Conservation (phyloP, 1,140 invertebrate species). For the Leptinotarsa texana region DNA sequence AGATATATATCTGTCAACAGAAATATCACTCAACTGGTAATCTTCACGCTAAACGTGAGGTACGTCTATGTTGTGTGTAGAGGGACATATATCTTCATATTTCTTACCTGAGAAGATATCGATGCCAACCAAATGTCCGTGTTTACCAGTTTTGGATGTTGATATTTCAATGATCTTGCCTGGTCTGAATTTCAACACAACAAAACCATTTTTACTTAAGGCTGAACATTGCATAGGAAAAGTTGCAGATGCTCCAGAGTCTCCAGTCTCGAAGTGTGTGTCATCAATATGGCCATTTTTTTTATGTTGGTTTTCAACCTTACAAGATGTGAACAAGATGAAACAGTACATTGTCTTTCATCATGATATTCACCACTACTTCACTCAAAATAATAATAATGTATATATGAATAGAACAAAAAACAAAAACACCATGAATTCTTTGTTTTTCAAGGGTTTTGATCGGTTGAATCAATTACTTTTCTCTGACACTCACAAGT, state of each 20-base stretch:
- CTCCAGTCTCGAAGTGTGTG: slow-evolving; percentile 86
- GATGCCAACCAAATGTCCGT: slow-evolving; percentile 97
- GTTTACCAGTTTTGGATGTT: slow-evolving; percentile 99
- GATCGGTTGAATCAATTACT: no score
- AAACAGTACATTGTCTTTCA: no score
- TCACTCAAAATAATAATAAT: no score
- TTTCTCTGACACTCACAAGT: no score
- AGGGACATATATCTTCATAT: slow-evolving; percentile 99
- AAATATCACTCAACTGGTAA: slow-evolving; percentile 93
- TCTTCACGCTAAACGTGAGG: slow-evolving; percentile 97
- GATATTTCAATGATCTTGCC: slow-evolving; percentile 99
- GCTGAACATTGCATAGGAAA: no score
- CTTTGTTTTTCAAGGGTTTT: no score
- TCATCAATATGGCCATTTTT: slow-evolving; percentile 82
- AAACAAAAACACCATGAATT: no score
- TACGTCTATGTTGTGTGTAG: slow-evolving; percentile 99
- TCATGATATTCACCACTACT: no score
- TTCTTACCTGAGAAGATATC: slow-evolving; percentile 78
- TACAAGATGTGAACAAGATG: slow-evolving; percentile 64
- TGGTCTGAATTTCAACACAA: slow-evolving; percentile 95
- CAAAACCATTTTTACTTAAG: slow-evolving; percentile 57
- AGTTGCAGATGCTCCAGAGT: slow-evolving; percentile 77
- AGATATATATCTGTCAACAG: slow-evolving; percentile 87
- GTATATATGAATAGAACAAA: no score
- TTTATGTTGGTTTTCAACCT: slow-evolving; percentile 36